Evolutionary conservation across 2,113 vertebrate genomes (phyloP).

Genomic region (Entelurus aequoreus): DNA sequence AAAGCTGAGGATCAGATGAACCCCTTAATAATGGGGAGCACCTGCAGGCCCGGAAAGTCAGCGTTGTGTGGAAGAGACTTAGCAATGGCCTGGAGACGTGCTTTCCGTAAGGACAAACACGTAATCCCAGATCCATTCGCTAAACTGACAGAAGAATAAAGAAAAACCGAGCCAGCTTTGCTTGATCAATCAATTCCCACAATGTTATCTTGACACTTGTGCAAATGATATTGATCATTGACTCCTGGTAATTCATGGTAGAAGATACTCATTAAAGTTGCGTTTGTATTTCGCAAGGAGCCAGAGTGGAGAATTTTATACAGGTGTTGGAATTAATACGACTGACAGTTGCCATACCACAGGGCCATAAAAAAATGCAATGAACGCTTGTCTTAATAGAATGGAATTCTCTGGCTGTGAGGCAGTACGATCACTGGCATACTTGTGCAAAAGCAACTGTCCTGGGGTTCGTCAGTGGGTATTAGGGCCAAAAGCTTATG

Average conservation of each 20-base stretch:
- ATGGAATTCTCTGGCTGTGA: conserved; percentile 56
- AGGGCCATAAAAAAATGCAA: conserved; percentile 22
- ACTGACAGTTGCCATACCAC: conserved; percentile 22
- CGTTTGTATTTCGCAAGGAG: neutral
- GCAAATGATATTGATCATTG: conserved; percentile 52
- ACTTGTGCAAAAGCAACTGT: conserved; percentile 55
- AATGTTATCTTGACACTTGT: conserved; percentile 46
- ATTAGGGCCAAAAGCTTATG: conserved; percentile 25
- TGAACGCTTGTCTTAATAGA: conserved; percentile 23
- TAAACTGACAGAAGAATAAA: conserved; percentile 30
- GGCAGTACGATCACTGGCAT: conserved; percentile 46
- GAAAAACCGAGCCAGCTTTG: conserved; percentile 8
- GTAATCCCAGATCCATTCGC: conserved; percentile 46
- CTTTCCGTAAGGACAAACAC: conserved; percentile 30
- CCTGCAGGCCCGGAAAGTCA: conserved; percentile 26
- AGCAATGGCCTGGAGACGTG: conserved; percentile 27
- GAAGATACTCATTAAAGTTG: conserved; percentile 18
- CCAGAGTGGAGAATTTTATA: neutral
- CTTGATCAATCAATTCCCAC: conserved; percentile 46
- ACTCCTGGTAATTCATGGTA: conserved; percentile 12
- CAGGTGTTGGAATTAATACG: conserved; percentile 4
- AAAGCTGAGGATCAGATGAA: conserved; percentile 43
- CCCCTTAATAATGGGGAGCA: conserved; percentile 3
- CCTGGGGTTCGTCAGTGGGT: conserved; percentile 25
- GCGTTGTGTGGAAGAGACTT: conserved; percentile 39